Percentiles rank a stretch among this genome's conserved stretches.
Evolutionary conservation across 2,888 invertebrate species (phyloP).

Genomic region (Zaprionus lineosus): DNA sequence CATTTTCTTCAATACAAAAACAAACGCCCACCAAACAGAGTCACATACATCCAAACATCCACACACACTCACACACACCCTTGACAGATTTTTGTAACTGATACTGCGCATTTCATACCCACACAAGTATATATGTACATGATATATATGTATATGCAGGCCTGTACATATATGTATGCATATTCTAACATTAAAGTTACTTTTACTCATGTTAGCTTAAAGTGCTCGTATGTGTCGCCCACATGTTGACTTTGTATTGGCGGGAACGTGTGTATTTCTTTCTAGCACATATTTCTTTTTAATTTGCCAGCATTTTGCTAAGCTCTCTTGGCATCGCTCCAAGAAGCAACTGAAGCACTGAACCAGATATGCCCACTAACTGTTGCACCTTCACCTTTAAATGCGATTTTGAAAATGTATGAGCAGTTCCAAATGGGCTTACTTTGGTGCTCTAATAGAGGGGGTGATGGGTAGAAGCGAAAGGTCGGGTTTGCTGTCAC

Average conservation of each 20-base stretch:
- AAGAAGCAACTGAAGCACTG: constrained; percentile 48
- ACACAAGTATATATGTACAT: too few species aligned
- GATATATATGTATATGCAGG: too few species aligned
- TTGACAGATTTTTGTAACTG: constrained; percentile 33
- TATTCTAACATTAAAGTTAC: constrained; percentile 40
- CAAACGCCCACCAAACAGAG: constrained; percentile 15
- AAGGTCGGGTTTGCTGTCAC: constrained; percentile 30
- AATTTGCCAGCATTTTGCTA: constrained; percentile 51
- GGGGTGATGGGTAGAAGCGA: constrained; percentile 1
- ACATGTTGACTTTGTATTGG: constrained; percentile 24
- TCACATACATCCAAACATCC: too few species aligned
- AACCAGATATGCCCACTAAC: constrained; percentile 63
- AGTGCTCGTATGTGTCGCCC: constrained; percentile 22
- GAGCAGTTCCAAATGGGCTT: constrained; percentile 73
- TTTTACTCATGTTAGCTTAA: constrained; percentile 19
- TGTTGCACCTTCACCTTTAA: constrained; percentile 75
- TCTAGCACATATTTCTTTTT: constrained; percentile 48
- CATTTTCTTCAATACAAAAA: constrained; percentile 30
- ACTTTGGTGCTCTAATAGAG: constrained; percentile 27
- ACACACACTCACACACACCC: neutral
- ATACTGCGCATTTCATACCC: constrained; percentile 22
- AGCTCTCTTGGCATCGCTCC: constrained; percentile 50
- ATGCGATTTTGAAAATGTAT: constrained; percentile 76
- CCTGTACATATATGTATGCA: too few species aligned
- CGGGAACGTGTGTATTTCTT: constrained; percentile 9